A percentile compares a stretch with the other conserved stretches of the same genome.
Conservation (phyloP, 35 echinoderm and acorn worm species). For the Ophioderma brevispina region DNA sequence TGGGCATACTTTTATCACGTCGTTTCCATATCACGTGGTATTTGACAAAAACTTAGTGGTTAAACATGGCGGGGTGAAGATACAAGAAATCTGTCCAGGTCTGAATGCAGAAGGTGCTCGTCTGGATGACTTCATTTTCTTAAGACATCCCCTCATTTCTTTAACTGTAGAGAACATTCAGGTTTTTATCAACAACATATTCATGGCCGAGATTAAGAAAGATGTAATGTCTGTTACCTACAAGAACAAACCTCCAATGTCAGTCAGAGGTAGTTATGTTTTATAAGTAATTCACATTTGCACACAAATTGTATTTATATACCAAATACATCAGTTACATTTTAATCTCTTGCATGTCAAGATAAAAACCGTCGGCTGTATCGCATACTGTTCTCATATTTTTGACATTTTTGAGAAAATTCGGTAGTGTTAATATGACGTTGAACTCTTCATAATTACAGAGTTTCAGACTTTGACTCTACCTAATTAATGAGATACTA, state of each 20-base stretch:
- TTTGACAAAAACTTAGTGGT: conserved; percentile 70
- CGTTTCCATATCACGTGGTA: conserved; percentile 84
- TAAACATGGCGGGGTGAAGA: conserved; percentile 47
- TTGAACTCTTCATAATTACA: too few relatives aligned
- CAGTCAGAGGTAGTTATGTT: conserved; percentile 86
- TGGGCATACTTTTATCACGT: conserved; percentile 51
- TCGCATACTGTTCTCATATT: too few relatives aligned
- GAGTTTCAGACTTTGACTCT: too few relatives aligned
- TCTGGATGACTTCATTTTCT: conserved; percentile 54
- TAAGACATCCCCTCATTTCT: conserved; percentile 78
- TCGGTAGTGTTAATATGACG: too few relatives aligned
- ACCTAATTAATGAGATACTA: too few relatives aligned
- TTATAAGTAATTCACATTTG: too few relatives aligned
- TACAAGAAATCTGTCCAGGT: conserved; percentile 59
- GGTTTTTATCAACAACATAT: conserved; percentile 80
- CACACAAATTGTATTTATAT: too few relatives aligned
- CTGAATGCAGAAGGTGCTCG: conserved; percentile 18
- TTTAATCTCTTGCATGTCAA: too few relatives aligned
- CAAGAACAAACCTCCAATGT: conserved; percentile 47
- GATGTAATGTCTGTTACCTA: conserved; percentile 10
- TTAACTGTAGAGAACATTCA: conserved; percentile 52
- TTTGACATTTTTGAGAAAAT: too few relatives aligned
- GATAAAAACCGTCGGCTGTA: too few relatives aligned
- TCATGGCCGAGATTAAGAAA: conserved; percentile 59
- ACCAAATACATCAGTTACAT: too few relatives aligned